A percentile compares a stretch with the other conserved stretches of the same genome.
Conservation (phyloP, 2,888 invertebrate genomes). For the Drosophila greeni region DNA sequence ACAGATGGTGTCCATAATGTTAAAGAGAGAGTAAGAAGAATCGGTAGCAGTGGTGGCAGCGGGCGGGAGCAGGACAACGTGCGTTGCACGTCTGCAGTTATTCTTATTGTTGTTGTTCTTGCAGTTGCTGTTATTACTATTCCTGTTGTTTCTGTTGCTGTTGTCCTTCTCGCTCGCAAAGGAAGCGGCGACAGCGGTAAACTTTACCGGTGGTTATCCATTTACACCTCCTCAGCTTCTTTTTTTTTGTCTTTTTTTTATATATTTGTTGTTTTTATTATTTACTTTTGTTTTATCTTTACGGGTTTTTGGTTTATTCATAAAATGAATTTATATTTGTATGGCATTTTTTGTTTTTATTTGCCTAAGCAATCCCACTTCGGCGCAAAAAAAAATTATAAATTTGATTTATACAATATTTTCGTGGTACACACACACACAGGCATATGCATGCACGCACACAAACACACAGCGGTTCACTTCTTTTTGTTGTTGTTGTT, state of each 20-base stretch:
- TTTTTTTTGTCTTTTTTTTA: conserved; percentile 30
- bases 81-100: conserved; percentile 38
- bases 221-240: conserved; percentile 37
- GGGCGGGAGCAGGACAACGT: conserved; percentile 61
- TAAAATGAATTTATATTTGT: conserved; percentile 34
- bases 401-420: conserved; percentile 35
- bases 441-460: conserved; percentile 10
- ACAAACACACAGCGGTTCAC: conserved; percentile 20
- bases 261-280: background rate
- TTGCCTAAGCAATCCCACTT: conserved; percentile 7
- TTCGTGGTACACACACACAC: conserved; percentile 43
- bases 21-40: conserved; percentile 29
- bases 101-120: conserved; percentile 42
- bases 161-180: conserved; percentile 25
- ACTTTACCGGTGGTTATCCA: conserved; percentile 66
- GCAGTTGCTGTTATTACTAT: conserved; percentile 14
- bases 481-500: conserved; percentile 53
- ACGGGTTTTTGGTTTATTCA: conserved; percentile 2
- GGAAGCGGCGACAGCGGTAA: conserved; percentile 28
- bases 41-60: conserved; percentile 15
- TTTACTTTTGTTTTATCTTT: conserved; percentile 24
- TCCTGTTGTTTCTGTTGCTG: conserved; percentile 21
- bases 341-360: conserved; percentile 12
- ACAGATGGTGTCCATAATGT: conserved; percentile 78
- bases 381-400: conserved; percentile 12